Conservation (phyloP, 2,113 vertebrate genomes). For the Myiopsitta monachus region DNA sequence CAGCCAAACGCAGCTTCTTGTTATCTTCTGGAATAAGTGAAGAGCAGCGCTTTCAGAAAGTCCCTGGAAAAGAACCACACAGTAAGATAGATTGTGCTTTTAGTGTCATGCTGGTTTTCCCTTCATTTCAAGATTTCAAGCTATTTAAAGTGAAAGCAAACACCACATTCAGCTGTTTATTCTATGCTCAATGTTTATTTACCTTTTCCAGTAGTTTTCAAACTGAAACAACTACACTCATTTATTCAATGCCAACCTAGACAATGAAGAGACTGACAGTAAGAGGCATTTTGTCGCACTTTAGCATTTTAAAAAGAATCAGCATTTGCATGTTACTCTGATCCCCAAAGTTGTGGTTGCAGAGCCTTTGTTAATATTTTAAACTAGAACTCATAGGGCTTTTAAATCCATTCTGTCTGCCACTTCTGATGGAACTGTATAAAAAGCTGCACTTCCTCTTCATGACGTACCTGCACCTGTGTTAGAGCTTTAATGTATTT, state of each 20-base stretch:
- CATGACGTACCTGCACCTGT: background rate
- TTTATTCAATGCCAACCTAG: background rate
- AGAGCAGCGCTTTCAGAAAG: background rate
- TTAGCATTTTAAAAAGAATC: background rate
- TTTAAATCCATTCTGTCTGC: background rate
- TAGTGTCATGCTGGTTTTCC: conserved; percentile 12
- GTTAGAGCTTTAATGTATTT: background rate
- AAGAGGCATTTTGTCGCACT: background rate
- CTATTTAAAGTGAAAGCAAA: conserved; percentile 28
- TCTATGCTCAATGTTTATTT: conserved; percentile 22
- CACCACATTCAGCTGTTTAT: conserved; percentile 4
- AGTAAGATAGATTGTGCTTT: conserved; percentile 20
- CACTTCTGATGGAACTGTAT: background rate
- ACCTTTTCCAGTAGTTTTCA: conserved; percentile 33
- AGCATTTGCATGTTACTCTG: background rate
- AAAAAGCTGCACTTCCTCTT: background rate
- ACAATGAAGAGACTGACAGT: background rate
- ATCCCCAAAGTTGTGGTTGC: background rate
- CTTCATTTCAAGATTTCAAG: background rate
- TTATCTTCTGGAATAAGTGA: background rate
- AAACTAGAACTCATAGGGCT: background rate
- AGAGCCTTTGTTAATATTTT: background rate
- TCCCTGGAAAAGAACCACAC: background rate
- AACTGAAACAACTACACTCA: background rate
- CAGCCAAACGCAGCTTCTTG: background rate